Evolutionary conservation across 2,888 invertebrate genomes (phyloP), one percentile per base, ranked within the genome.

Genomic region (Notocelia uddmanniana): DNA sequence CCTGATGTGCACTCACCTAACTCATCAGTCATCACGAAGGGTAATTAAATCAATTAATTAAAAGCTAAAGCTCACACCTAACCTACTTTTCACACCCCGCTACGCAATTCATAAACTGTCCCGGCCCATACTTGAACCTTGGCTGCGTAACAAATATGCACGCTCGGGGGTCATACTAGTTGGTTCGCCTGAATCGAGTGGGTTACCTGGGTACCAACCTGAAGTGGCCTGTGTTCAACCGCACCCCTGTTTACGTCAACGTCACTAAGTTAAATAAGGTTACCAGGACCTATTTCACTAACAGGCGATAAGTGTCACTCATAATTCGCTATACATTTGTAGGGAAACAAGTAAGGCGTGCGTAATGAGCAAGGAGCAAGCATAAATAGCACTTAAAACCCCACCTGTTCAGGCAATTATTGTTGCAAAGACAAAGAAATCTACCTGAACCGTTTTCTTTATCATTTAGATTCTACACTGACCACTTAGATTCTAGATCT

Each of bases 11-110:
- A 3, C 45, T n/a, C 60, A 26, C 60, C 60, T 23, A 45, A 13
- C 45, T n/a, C n/a, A 11, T 23, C n/a, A 45, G 45, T 26, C 60
- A 45, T 48, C 60, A 45, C 26, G 45, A 26, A 60, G 6, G 26
- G 60, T 26, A 19, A 34, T 34, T 45, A 9, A 52, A 59, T 50
- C 41, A 41, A 64, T 59, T 71, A 71, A 66, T 52, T 50, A 60
- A n/a, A 45, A 70, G 23, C 58, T 70, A 41, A 62, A 71, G 66
- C 52, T 59, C 70, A 54, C 59, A 59, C 59, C 64, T 58, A 64
- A 37, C 52, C 31, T 58, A 59, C 55, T 50, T 52, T 31, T 26
- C 70, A 59, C 70, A 41, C 70, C 66, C 59, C 13, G 45, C 6
- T 45, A 45, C n/a, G 45, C 45, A 8, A 45, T 45, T 45, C 45